Evolutionary conservation across 2,888 invertebrate genomes (phyloP), one percentile per base, ranked within the genome.

Genomic region (Aspidiotus rigidus): DNA sequence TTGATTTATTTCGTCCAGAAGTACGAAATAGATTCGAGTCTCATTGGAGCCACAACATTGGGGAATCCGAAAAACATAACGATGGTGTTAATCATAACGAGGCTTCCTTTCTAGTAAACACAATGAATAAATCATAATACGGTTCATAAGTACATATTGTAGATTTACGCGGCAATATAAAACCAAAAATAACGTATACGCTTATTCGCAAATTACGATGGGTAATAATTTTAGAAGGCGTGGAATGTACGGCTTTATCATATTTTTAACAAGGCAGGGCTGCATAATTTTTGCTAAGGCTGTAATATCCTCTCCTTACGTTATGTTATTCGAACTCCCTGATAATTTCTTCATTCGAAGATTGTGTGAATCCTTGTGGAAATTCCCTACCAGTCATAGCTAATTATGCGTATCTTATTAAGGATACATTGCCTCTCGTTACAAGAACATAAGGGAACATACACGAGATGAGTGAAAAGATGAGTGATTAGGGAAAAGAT

Each of bases 331-430:
- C 64, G 55, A 40, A 17, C n/a, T 60, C 60, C 60, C 17, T 28
- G 28, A 28, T 28, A 1, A 28, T 28, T 28, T 28, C 28, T 28
- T 28, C 28, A 28, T 28, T 28, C 28, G 28, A 28, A 28, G 28
- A 28, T 54, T 40, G 11, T 6, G 55, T 54, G 64, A 59, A 53
- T 62, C 61, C 70, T 72, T 71, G 71, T 72, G 69, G 71, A 72
- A 72, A 72, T 70, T 57, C 69, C 64, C 54, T 44, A 70, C 70
- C 71, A 70, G 69, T 57, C 70, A 28, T 28, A 28, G 59, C 60
- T 61, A 67, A 62, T 41, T 64, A 55, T 44, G 61, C 53, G 42
- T 61, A 61, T 69, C 56, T 55, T 55, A 55, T 55, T 16, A 16
- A n/a, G 15, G 17, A 55, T 11, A 55, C 15, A n/a, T 16, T 17